phyloP scores from a whole-genome alignment of 2,113 vertebrate genomes.

The Actinemys pallida region DNA sequence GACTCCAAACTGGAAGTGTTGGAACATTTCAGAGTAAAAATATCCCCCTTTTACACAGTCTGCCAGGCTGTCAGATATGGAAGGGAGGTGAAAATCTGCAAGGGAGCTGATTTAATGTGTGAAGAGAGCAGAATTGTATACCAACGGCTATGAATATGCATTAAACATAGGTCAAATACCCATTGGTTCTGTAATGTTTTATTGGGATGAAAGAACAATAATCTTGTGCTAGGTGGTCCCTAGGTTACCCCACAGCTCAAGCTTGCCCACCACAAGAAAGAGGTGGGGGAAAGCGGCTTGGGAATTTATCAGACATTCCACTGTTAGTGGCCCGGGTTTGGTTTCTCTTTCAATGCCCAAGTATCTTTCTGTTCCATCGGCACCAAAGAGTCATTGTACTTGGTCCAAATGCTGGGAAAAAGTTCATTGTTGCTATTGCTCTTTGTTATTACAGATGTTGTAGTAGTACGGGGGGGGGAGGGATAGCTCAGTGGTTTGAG shows the following conservation, averaged over 20 bases:
- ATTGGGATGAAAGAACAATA: neutral
- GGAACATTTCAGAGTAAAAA: slow-evolving; percentile 65
- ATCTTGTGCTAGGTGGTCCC: neutral
- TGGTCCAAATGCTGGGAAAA: neutral
- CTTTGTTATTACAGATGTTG: neutral
- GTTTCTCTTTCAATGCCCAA: neutral
- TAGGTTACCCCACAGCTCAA: neutral
- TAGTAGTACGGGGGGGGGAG: too few species aligned
- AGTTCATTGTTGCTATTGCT: neutral
- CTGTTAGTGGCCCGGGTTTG: neutral
- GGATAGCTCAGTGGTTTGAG: too few species aligned
- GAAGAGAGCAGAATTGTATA: slow-evolving; percentile 53
- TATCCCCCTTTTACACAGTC: slow-evolving; percentile 62
- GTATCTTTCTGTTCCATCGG: neutral
- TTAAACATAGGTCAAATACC: slow-evolving; percentile 45
- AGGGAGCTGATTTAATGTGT: slow-evolving; percentile 22
- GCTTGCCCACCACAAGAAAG: neutral
- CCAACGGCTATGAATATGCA: neutral
- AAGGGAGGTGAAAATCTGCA: slow-evolving; percentile 59
- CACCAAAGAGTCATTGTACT: neutral
- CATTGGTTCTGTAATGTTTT: slow-evolving; percentile 10
- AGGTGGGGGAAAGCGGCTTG: neutral
- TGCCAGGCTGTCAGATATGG: slow-evolving; percentile 65
- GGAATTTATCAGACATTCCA: neutral
- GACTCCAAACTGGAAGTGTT: slow-evolving; percentile 39